Percentiles rank a stretch among this genome's conserved stretches.
Conservation (phyloP, 2,797 vertebrate genomes). For the Crenuchus spilurus region DNA sequence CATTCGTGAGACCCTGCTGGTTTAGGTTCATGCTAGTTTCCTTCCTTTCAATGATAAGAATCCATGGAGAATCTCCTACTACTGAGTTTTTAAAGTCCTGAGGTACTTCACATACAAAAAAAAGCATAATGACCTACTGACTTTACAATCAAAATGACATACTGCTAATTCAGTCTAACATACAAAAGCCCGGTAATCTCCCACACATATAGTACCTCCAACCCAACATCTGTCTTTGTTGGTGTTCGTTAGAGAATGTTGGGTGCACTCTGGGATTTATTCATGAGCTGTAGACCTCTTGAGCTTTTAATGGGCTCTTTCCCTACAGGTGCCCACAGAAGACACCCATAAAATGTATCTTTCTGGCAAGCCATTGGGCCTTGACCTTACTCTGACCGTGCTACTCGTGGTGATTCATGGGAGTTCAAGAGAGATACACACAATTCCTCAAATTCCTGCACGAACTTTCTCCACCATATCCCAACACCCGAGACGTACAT, state of each 20-base stretch:
- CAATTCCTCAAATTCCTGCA: constrained; percentile 50
- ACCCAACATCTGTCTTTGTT: constrained; percentile 6
- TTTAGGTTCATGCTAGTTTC: no score
- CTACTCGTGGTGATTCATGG: constrained; percentile 38
- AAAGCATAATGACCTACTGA: no score
- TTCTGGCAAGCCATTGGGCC: constrained; percentile 29
- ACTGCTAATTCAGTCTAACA: background rate
- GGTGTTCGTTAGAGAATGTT: constrained; percentile 15
- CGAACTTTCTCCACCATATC: constrained; percentile 18
- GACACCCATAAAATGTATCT: constrained; percentile 49
- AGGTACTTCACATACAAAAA: background rate
- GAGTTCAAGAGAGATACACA: constrained; percentile 41
- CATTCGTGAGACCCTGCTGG: no score
- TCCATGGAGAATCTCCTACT: no score
- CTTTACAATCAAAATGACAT: background rate
- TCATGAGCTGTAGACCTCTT: constrained; percentile 48
- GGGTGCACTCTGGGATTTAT: constrained; percentile 1
- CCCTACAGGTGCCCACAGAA: constrained; percentile 54
- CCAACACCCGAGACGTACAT: constrained; percentile 45
- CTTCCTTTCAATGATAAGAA: no score
- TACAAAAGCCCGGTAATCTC: background rate
- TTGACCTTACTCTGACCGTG: constrained; percentile 45
- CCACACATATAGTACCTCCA: background rate
- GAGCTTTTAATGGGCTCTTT: constrained; percentile 13
- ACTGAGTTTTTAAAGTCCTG: no score